Conservation (phyloP, 2,888 invertebrate genomes). For the Rhagonycha lutea region DNA sequence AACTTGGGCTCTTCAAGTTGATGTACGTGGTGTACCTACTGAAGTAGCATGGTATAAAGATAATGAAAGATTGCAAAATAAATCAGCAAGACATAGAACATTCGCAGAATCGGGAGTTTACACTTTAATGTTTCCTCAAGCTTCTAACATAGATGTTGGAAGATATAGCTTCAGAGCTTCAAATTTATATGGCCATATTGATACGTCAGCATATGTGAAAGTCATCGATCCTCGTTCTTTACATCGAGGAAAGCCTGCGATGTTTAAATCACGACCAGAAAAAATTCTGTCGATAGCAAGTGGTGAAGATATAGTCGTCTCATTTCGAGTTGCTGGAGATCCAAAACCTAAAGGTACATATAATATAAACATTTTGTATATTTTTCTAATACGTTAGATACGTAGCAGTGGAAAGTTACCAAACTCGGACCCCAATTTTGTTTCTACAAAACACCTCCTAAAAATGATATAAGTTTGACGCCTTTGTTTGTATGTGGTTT, state of each 20-base stretch:
- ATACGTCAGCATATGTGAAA: constrained; percentile 74
- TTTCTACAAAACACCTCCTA: no score
- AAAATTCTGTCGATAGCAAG: constrained; percentile 73
- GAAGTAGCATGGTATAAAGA: constrained; percentile 79
- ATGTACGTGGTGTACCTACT: constrained; percentile 72
- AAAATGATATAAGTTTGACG: no score
- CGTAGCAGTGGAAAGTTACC: no score
- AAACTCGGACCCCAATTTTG: no score
- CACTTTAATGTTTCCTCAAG: constrained; percentile 73
- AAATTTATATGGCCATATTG: constrained; percentile 73
- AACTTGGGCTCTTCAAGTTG: constrained; percentile 80
- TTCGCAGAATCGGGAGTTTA: constrained; percentile 73
- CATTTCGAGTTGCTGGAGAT: constrained; percentile 80
- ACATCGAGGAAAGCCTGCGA: constrained; percentile 74
- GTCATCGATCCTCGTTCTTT: constrained; percentile 65
- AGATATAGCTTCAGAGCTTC: constrained; percentile 77
- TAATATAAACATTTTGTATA: constrained; percentile 20
- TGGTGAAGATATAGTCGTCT: constrained; percentile 82
- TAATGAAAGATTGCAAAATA: constrained; percentile 59
- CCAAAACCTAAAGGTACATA: constrained; percentile 82
- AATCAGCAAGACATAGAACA: constrained; percentile 67
- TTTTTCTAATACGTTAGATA: neutral
- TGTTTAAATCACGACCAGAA: constrained; percentile 79
- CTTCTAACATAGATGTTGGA: constrained; percentile 73
- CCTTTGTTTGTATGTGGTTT: no score